Conservation (phyloP, 2,888 invertebrate genomes). For the Spodoptera exigua region DNA sequence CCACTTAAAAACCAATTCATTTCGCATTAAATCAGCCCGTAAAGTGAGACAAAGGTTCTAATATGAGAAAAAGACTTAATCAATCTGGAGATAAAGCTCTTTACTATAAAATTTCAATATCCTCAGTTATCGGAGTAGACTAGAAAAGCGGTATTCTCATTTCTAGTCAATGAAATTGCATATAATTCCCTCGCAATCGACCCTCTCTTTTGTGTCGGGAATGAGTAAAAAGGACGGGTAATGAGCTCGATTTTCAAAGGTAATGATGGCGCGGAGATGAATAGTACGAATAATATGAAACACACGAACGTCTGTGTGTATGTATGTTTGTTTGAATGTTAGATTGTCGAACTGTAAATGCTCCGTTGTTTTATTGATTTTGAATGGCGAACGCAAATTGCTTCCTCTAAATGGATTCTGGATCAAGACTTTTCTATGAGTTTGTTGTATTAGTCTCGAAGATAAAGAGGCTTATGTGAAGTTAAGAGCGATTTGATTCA, state of each 20-base stretch:
- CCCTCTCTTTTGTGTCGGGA: constrained; percentile 64
- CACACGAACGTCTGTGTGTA: constrained; percentile 22
- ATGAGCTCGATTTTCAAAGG: constrained; percentile 62
- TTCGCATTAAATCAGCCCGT: constrained; percentile 32
- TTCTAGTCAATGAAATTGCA: constrained; percentile 79
- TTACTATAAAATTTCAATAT: constrained; percentile 77
- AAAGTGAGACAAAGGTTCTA: constrained; percentile 49
- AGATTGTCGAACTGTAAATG: constrained; percentile 35
- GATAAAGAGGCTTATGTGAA: no score
- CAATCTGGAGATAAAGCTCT: constrained; percentile 61
- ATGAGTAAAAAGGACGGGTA: constrained; percentile 58
- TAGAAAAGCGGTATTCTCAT: constrained; percentile 69
- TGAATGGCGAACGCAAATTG: constrained; percentile 23
- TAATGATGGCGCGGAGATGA: constrained; percentile 50
- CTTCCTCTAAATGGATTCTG: constrained; percentile 1
- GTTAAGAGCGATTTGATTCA: no score
- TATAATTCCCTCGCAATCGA: constrained; percentile 75
- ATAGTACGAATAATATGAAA: constrained; percentile 42
- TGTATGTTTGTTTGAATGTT: constrained; percentile 12
- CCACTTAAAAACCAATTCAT: constrained; percentile 50
- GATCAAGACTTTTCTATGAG: not conserved
- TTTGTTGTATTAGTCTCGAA: not conserved
- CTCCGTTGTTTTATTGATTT: constrained; percentile 41
- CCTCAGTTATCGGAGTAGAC: constrained; percentile 65
- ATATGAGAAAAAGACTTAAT: constrained; percentile 56